Base-by-base conservation (phyloP, 2,797 vertebrate species). In the Taeniopygia guttata region DNA sequence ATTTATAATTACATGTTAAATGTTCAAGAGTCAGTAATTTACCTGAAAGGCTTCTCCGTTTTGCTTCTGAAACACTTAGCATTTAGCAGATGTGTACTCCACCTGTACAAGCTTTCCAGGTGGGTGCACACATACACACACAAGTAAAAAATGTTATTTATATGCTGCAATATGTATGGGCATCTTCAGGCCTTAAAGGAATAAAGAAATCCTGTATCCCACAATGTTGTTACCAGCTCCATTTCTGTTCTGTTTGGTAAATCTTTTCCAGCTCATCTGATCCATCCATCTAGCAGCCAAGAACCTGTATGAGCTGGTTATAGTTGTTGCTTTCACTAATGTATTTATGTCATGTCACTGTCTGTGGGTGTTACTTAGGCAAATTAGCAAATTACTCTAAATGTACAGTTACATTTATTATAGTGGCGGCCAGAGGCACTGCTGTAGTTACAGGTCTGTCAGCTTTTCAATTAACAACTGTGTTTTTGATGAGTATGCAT, bases 301-400 rank as follows among this genome's bases (percentile, higher is more conserved):
- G 80, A 62, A 59, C 85, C 45, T 27, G 91, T 67, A 60, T 4
- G 3, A 91, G 78, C 90, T 78, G 55, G 87, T 93, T 95, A 95
- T 77, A 94, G 88, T 72, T 60, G 21, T 70, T 95, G 94, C 92
- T 94, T 42, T 16, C 63, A 38, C 93, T 96, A 70, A 93, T 88
- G 91, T 94, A 82, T 95, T 97, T 91, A 78, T 94, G 95, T 95
- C 95, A 94, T 59, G 89, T 92, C 96, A 81, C 97, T 91, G 94
- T 95, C 97, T 93, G 82, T 94, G 92, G 93, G 91, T 87, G 96
- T 96, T 93, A 94, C 97, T 97, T 90, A 95, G 94, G 95, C 92
- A 97, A 97, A 97, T 97, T 93, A 97, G 90, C 94, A 96, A 97
- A 97, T 97, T 94, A 96, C 94, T 93, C 96, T 94, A 93, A 95